Base-by-base conservation (phyloP, 2,888 invertebrate species). In the Plagiodera versicolora region DNA sequence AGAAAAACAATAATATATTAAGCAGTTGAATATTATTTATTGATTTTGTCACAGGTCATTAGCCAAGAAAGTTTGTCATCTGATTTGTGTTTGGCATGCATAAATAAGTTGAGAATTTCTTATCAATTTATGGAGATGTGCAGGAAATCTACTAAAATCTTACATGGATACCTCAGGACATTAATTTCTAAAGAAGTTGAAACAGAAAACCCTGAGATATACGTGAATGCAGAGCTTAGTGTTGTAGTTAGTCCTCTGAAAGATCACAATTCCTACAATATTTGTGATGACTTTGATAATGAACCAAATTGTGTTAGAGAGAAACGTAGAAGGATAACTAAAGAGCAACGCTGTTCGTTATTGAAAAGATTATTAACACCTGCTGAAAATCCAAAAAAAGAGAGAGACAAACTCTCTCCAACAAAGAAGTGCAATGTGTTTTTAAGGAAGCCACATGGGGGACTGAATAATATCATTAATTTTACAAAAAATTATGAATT, bases 91-190 rank as follows among this genome's bases (percentile, higher is more conserved):
- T 66, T 74, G 55, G 76, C 77, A 52, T 80, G 80, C 62, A 69
- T 79, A 17, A 70, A 74, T 54, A 80, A 79, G 67, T 67, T 80
- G 53, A 66, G 79, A 59, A 72, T 78, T 24, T 77, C 79, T 0
- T 80, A 80, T 58, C 76, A 78, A 57, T 80, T 80, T 63, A 74
- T 77, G 53, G 71, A 73, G 52, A 79, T 79, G 77, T 80, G 79
- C 61, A 74, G 72, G 56, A 76, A 77, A 64, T 79, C 79, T n/a
- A 72, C 78, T 11, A 73, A 72, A 52, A 73, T 77, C 24, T 67
- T 80, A 19, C 75, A 79, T 48, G 72, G 75, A 45, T 79, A 79
- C 60, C 65, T 79, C 52, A 70, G 71, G 10, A 75, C 79, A 63
- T 67, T 79, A 16, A 67, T 78, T 30, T 72, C 72, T 54, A 64